A percentile compares a stretch with the other conserved stretches of the same genome.
Evolutionary conservation across 2,888 invertebrate genomes (phyloP).

Genomic region (Euzophera pinguis): DNA sequence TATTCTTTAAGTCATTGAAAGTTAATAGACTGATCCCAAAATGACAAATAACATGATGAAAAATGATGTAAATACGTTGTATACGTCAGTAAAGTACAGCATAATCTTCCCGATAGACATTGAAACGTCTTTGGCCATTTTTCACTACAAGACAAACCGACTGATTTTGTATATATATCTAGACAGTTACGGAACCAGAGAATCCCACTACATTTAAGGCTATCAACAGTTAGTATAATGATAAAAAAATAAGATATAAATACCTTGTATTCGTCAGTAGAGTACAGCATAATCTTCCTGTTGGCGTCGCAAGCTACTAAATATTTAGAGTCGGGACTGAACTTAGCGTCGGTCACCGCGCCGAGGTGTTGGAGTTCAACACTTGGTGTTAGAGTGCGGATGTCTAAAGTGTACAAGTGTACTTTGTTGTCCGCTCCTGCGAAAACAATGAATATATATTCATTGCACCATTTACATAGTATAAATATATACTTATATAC

Average conservation of each 20-base stretch:
- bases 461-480: too few relatives aligned
- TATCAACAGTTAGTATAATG: too few relatives aligned
- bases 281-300: conserved; percentile 92
- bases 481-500: too few relatives aligned
- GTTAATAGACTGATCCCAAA: too few relatives aligned
- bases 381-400: conserved; percentile 40
- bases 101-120: conserved; percentile 94
- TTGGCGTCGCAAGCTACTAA: conserved; percentile 95
- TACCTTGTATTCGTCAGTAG: conserved; percentile 90
- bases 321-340: conserved; percentile 93
- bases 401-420: conserved; percentile 59
- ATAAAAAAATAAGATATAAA: too few relatives aligned
- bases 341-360: conserved; percentile 90
- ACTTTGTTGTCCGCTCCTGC: conserved; percentile 65
- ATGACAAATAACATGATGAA: too few relatives aligned
- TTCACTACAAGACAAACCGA: too few relatives aligned
- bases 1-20: too few relatives aligned
- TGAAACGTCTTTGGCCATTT: conserved; percentile 93
- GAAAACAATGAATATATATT: background rate
- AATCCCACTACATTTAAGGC: too few relatives aligned
- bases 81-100: conserved; percentile 87
- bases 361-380: conserved; percentile 88
- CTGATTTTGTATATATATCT: too few relatives aligned
- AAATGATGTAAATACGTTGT: conserved; percentile 88
- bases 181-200: too few relatives aligned